Evolutionary conservation across 2,888 invertebrate species (phyloP).

Genomic region (Stenotaenia linearis): DNA sequence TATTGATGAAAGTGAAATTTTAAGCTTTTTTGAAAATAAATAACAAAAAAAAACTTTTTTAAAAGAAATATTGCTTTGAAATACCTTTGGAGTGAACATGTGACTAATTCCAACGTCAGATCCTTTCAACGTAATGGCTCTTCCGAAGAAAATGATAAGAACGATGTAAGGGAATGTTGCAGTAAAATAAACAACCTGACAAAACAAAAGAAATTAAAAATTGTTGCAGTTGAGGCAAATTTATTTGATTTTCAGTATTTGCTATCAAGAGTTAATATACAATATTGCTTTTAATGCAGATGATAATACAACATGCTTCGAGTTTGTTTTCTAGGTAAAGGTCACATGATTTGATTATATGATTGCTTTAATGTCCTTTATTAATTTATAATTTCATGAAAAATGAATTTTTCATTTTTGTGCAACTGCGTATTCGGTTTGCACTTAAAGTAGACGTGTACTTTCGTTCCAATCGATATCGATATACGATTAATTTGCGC

Average conservation of each 20-base stretch:
- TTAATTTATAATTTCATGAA: background rate
- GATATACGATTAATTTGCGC: background rate
- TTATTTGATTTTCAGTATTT: too few species aligned
- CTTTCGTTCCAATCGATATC: background rate
- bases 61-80: too few species aligned
- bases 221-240: too few species aligned
- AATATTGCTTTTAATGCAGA: too few species aligned
- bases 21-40: background rate
- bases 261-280: too few species aligned
- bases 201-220: slow-evolving; percentile 41
- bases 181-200: slow-evolving; percentile 89
- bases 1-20: background rate
- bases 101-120: slow-evolving; percentile 78
- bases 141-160: slow-evolving; percentile 86
- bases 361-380: background rate
- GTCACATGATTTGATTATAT: background rate
- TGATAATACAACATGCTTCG: background rate
- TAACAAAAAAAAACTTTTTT: too few species aligned
- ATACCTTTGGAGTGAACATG: slow-evolving; percentile 88
- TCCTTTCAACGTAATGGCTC: slow-evolving; percentile 81
- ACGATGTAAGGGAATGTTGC: slow-evolving; percentile 92
- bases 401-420: background rate
- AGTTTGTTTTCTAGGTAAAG: background rate
- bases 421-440: background rate
- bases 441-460: background rate